Base-by-base conservation (phyloP, 2,113 vertebrate genomes). In the Semnornis frantzii region DNA sequence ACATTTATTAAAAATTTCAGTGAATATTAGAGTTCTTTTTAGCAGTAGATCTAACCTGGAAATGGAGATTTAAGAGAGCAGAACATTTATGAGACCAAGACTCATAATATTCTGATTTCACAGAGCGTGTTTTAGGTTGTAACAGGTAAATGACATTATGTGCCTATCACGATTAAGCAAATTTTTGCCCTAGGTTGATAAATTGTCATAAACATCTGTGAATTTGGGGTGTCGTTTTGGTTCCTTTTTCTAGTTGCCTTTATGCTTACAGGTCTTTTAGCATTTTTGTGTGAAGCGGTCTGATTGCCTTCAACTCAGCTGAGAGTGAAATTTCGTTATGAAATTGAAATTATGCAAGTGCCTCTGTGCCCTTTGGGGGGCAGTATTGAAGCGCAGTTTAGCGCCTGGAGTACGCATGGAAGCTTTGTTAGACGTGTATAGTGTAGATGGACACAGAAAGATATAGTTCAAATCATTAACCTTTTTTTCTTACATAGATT, bases 341-440 rank as follows among this genome's bases (percentile, higher is more conserved):
- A 70, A 87, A 17, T 69, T 6, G 10, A 85, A 73, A 20, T 50
- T 84, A 9, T 1, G 8, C 39, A 30, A 44, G 90, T 66, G 54
- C 5, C 17, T 87, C 18, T 21, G 19, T 59, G 75, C 55, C 90
- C 96, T 85, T 75, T 94, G 96, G 97, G 77, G 96, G 97, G 96
- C 96, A 96, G 90, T 66, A 78, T 84, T 96, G 50, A 48, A 78
- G 52, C 85, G 57, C 28, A 31, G 8, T 93, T 94, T 70, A 76
- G 65, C 25, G 52, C 27, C 64, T 71, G 74, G 25, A 39, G 46
- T 42, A 7, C 23, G 6, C 6, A 8, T 23, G 8, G 20, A 63
- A 3, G 15, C 9, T 70, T 34, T 75, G 12, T 70, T 82, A 68
- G n/a, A 70, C 33, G 39, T 52, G 6, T 60, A 3, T 0, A 2